These are phyloP conservation scores for Notarius lentiginosus DNA, from an alignment of 2,113 vertebrate genomes.

Conservation along the genomic window DNA sequence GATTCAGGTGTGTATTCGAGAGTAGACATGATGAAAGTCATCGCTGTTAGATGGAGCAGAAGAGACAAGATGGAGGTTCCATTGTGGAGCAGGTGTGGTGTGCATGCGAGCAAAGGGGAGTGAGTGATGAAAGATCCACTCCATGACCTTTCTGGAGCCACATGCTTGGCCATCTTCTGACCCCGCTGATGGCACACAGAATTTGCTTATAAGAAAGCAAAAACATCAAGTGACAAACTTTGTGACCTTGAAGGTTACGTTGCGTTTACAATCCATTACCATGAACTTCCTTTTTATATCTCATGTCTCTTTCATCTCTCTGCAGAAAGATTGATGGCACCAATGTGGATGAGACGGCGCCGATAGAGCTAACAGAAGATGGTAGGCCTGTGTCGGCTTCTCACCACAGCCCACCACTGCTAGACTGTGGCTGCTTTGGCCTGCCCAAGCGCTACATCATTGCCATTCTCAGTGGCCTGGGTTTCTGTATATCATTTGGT, in stretches of 20 bases:
- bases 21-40: conserved; percentile 48
- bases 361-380: conserved; percentile 86
- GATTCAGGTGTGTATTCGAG: conserved; percentile 45
- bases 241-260: background rate
- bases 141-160: conserved; percentile 42
- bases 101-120: conserved; percentile 16
- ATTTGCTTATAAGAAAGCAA: background rate
- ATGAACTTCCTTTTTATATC: background rate
- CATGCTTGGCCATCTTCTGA: conserved; percentile 36
- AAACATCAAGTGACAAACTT: background rate
- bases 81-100: conserved; percentile 52
- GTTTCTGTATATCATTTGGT: conserved; percentile 99
- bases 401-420: conserved; percentile 52
- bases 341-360: conserved; percentile 77
- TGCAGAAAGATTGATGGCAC: conserved; percentile 87
- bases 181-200: background rate
- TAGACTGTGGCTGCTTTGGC: conserved; percentile 85
- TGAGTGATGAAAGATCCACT: conserved; percentile 19
- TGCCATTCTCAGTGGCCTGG: conserved; percentile 92
- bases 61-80: conserved; percentile 34
- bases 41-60: conserved; percentile 21
- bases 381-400: conserved; percentile 74
- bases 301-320: background rate
- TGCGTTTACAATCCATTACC: background rate
- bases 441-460: conserved; percentile 96